Evolutionary conservation across 2,797 vertebrate genomes (phyloP).

Genomic region (Rhinichthys osculus): DNA sequence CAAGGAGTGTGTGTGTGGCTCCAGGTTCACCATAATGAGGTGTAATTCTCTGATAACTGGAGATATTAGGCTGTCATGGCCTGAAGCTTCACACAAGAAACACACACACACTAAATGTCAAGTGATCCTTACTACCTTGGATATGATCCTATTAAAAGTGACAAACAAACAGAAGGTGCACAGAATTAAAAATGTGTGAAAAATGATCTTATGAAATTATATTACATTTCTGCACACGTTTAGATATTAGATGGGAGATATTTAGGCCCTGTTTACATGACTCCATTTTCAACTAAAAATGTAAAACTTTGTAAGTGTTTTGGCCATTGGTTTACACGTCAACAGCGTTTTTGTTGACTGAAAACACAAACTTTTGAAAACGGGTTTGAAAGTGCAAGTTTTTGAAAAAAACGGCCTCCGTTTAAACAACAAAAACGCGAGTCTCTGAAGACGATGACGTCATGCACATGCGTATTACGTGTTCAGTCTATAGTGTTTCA

Average conservation of each 20-base stretch:
- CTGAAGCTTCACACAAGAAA: not conserved
- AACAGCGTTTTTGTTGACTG: too few species aligned
- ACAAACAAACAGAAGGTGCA: not conserved
- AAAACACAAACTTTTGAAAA: too few species aligned
- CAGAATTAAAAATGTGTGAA: not conserved
- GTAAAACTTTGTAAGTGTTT: too few species aligned
- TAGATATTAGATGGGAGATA: too few species aligned
- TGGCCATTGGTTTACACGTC: too few species aligned
- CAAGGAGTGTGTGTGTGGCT: slow-evolving; percentile 36
- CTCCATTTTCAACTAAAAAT: too few species aligned
- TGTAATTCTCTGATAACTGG: slow-evolving; percentile 73
- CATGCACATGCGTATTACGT: too few species aligned
- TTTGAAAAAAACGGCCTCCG: too few species aligned
- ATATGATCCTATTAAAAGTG: not conserved
- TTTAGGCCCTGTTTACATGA: not conserved
- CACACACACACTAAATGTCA: slow-evolving; percentile 15
- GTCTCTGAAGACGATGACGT: too few species aligned
- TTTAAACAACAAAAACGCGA: too few species aligned
- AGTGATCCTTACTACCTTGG: not conserved
- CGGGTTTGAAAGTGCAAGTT: too few species aligned
- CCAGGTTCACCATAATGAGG: slow-evolving; percentile 67
- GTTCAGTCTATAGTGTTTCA: too few species aligned
- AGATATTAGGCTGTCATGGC: slow-evolving; percentile 65
- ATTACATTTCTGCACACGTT: not conserved
- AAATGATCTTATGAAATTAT: not conserved